These are phyloP conservation scores for Dromococcyx pavoninus DNA, from an alignment of 2,797 vertebrate genomes.

Conservation along the genomic window DNA sequence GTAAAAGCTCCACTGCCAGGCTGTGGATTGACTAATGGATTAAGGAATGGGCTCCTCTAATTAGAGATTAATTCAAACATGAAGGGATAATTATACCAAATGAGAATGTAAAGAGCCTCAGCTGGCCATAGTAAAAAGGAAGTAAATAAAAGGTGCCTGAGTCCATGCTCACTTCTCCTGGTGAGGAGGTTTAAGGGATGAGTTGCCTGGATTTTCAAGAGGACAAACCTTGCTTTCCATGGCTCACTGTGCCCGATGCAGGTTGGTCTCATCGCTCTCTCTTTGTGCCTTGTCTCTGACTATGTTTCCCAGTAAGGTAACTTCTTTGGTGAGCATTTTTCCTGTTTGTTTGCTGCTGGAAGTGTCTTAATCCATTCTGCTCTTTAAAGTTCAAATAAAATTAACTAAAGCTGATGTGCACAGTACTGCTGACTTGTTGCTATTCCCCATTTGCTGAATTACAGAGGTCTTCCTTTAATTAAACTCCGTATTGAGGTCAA, in stretches of 20 bases:
- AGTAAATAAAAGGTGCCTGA: neutral
- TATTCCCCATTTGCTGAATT: neutral
- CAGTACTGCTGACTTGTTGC: neutral
- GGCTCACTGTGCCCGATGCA: rapidly evolving
- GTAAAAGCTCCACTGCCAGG: neutral
- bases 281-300: neutral
- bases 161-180: rapidly evolving
- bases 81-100: neutral
- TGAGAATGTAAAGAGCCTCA: neutral
- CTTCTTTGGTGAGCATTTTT: rapidly evolving
- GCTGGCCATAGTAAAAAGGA: neutral
- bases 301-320: rapidly evolving
- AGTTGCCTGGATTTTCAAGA: neutral
- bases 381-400: neutral
- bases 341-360: neutral
- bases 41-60: neutral
- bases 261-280: neutral
- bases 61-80: neutral
- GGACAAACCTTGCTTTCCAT: rapidly evolving
- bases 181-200: rapidly evolving
- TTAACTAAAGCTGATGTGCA: rapidly evolving
- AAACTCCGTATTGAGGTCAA: neutral
- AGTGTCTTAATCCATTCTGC: rapidly evolving
- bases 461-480: neutral
- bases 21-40: neutral